Conservation (phyloP, 2,113 vertebrate species). For the Lepidothrix coronata region DNA sequence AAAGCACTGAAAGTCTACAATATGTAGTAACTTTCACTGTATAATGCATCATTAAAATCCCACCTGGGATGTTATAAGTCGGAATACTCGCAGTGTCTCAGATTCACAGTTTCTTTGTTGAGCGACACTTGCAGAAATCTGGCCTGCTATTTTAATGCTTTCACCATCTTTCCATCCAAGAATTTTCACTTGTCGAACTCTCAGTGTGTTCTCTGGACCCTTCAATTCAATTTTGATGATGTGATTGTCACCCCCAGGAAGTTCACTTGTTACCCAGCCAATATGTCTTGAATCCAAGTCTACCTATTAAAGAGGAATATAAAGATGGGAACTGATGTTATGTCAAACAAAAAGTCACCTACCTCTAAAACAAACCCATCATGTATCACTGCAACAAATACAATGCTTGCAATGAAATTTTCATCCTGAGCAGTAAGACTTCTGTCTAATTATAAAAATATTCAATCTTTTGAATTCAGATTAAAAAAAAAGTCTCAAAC, state of each 20-base stretch:
- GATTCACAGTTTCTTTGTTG: constrained; percentile 98
- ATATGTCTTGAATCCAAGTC: constrained; percentile 97
- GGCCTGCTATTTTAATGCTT: constrained; percentile 93
- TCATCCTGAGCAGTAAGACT: neutral
- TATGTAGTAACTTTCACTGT: neutral
- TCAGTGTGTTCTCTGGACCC: constrained; percentile 95
- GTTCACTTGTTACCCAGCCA: constrained; percentile 97
- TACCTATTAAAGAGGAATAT: constrained; percentile 77
- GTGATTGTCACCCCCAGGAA: constrained; percentile 93
- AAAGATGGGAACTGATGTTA: neutral
- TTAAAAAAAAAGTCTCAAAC: neutral
- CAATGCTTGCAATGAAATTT: neutral
- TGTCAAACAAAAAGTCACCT: neutral
- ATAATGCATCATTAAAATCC: neutral
- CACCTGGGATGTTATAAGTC: constrained; percentile 98
- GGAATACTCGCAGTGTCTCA: constrained; percentile 92
- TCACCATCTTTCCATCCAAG: constrained; percentile 98
- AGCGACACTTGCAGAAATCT: constrained; percentile 93
- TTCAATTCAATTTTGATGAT: constrained; percentile 97
- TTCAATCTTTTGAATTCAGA: neutral
- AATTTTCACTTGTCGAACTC: constrained; percentile 97
- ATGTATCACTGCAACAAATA: neutral
- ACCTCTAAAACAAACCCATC: neutral
- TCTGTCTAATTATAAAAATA: neutral
- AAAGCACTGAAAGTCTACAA: neutral